Evolutionary conservation across 2,797 vertebrate species (phyloP).

Genomic region (Diceros bicornis): DNA sequence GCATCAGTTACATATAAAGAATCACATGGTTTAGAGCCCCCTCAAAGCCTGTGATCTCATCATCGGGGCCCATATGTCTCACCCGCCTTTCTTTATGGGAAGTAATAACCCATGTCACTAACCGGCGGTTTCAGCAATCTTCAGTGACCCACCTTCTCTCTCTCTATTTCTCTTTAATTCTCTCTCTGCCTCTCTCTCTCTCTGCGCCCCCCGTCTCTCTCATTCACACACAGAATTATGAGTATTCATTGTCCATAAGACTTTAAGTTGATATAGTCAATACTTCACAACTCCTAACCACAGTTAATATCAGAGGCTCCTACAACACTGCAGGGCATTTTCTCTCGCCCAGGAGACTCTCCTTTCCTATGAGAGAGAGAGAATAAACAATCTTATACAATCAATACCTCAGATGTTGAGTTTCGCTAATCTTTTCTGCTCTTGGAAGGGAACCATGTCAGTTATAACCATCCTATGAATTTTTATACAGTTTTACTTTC

Average conservation of each 20-base stretch:
- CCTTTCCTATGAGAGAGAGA: constrained; percentile 49
- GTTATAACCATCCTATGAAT: constrained; percentile 55
- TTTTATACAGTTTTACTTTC: constrained; percentile 65
- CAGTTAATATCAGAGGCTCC: constrained; percentile 34
- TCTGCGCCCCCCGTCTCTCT: background rate
- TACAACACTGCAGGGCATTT: background rate
- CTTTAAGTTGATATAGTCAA: constrained; percentile 43
- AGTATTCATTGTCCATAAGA: constrained; percentile 26
- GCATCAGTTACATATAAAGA: background rate
- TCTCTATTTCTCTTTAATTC: background rate
- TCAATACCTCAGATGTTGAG: constrained; percentile 49
- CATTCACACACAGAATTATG: constrained; percentile 46
- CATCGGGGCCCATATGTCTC: background rate
- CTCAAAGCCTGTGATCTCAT: background rate
- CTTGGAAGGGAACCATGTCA: constrained; percentile 45
- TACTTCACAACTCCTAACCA: constrained; percentile 34
- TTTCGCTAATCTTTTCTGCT: constrained; percentile 65
- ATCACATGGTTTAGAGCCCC: background rate
- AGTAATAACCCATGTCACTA: background rate
- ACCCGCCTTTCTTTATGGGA: background rate
- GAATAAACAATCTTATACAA: constrained; percentile 25
- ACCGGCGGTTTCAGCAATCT: background rate
- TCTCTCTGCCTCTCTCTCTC: no score
- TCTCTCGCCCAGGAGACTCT: constrained; percentile 28
- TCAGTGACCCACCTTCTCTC: background rate